Evolutionary conservation across 2,113 vertebrate species (phyloP).

Genomic region (Danio rerio): GRCz12tu NC_133181.1:28174001-28174500

Average conservation of each 20-base stretch:
- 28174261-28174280: not conserved
- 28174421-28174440: conserved; percentile 27
- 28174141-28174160: no score
- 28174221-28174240: not conserved
- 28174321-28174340: not conserved
- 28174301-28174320: not conserved
- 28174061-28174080: no score
- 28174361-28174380: conserved; percentile 29
- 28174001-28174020: no score
- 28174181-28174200: not conserved
- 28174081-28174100: no score
- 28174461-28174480: conserved; percentile 37
- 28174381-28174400: conserved; percentile 26
- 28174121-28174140: no score
- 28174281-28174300: conserved; percentile 9
- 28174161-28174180: no score
- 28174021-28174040: no score
- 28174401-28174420: conserved; percentile 9
- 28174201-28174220: not conserved
- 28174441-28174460: conserved; percentile 44
- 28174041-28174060: no score
- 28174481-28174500: conserved; percentile 43
- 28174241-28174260: not conserved
- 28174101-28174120: no score
- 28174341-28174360: conserved; percentile 4